Conservation (phyloP, 1,140 invertebrate species). For the Orchestia grillus region DNA sequence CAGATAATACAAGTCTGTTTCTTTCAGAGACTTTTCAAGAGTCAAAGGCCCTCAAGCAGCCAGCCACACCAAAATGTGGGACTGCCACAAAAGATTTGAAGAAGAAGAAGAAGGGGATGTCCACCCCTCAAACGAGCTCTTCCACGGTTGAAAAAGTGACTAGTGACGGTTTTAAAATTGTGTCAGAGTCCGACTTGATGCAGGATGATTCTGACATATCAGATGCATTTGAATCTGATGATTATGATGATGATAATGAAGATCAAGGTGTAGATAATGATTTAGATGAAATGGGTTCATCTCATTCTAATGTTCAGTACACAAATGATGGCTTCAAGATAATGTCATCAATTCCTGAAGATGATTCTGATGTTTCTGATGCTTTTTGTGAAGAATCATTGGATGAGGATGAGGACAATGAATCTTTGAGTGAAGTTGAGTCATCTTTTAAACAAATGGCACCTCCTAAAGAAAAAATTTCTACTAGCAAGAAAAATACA, state of each 20-base stretch:
- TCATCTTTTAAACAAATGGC: background rate
- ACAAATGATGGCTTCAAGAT: constrained; percentile 46
- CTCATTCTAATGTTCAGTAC: background rate
- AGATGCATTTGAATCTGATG: constrained; percentile 31
- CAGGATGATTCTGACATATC: constrained; percentile 28
- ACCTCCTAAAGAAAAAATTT: background rate
- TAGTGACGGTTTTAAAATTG: constrained; percentile 24
- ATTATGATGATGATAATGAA: background rate
- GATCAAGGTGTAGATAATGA: background rate
- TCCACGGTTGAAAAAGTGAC: background rate
- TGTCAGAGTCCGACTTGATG: background rate
- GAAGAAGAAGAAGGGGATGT: background rate
- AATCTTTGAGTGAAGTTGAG: background rate
- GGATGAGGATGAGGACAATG: background rate
- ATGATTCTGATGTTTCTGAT: constrained; percentile 27
- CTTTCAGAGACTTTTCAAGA: background rate
- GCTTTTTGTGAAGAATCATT: constrained; percentile 19
- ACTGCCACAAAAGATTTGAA: background rate
- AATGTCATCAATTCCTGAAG: constrained; percentile 20
- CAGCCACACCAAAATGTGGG: background rate
- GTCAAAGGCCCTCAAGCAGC: background rate
- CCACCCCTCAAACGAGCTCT: background rate
- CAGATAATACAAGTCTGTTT: no score
- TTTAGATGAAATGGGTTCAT: background rate
- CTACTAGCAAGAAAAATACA: background rate